Evolutionary conservation across 2,113 vertebrate species (phyloP), one percentile per base, ranked within the genome.

Genomic region (Psephotus haematonotus): DNA sequence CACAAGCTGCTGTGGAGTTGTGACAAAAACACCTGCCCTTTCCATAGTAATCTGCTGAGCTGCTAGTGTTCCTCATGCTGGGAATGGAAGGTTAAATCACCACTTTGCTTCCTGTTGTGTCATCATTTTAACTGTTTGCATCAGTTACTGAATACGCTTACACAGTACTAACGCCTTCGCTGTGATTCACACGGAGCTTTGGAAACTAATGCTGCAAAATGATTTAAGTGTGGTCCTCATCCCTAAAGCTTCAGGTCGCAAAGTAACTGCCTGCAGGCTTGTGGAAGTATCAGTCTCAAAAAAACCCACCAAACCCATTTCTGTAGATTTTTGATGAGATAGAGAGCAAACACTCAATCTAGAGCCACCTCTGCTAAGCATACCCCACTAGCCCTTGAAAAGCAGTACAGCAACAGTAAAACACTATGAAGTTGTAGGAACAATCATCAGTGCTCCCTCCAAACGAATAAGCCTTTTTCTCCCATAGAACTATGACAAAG

Each of bases 81-180:
- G 57, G 76, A 92, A 88, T 0, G 16, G 87, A 59, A 94, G 90
- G 83, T 83, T 94, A 90, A 92, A 75, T 89, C 41, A 14, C 44
- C 86, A 49, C 86, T 95, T 92, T 86, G 74, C 77, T 89, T 93
- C 95, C 81, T 76, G 65, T 96, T 89, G 77, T 89, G 86, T 90
- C 92, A 92, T 50, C 0, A 0, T 79, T 96, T 92, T 86, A 92
- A 89, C 86, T 72, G 44, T 75, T 93, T 86, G 83, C 49, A 50
- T 68, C 86, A 76, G 31, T 82, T 88, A 77, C 28, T 62, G 80
- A 71, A 62, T 31, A 74, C 0, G 8, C 47, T 92, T 82, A 59
- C 68, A 37, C 46, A 19, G 33, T 20, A 57, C 72, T 64, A 67
- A 88, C 9, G 68, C 76, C 82, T 86, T 71, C 15, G 52, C 76